phyloP scores from a whole-genome alignment of 2,888 invertebrate species.

The Eupithecia abbreviata region DNA sequence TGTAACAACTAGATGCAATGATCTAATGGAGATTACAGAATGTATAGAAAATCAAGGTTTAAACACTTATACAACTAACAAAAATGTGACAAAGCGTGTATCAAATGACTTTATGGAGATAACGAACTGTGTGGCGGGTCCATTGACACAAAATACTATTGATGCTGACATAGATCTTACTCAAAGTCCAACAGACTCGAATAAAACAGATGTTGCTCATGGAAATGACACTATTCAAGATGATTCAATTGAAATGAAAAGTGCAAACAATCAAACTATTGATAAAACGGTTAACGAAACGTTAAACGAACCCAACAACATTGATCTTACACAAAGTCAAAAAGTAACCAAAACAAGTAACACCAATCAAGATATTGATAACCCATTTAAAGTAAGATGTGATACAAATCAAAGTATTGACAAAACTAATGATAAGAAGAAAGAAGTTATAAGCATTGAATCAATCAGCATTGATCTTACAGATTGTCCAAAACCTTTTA shows the following conservation, averaged over 20 bases:
- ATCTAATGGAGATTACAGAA: conserved; percentile 72
- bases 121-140: conserved; percentile 25
- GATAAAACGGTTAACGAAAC: background rate
- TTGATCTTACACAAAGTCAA: conserved; percentile 1
- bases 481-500: conserved; percentile 48
- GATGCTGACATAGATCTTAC: conserved; percentile 57
- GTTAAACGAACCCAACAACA: background rate
- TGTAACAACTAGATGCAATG: conserved; percentile 59
- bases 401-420: background rate
- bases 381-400: background rate
- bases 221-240: background rate
- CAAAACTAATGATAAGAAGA: background rate
- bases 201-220: background rate
- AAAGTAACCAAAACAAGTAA: background rate
- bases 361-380: background rate
- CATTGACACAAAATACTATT: conserved; percentile 22
- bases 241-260: conserved; percentile 1
- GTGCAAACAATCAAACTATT: background rate
- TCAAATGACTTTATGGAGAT: conserved; percentile 35
- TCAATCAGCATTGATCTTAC: conserved; percentile 57
- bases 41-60: conserved; percentile 52
- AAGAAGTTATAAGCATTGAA: conserved; percentile 20
- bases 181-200: conserved; percentile 38
- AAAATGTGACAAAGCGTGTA: conserved; percentile 29
- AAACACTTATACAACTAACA: conserved; percentile 1